A percentile compares a stretch with the other conserved stretches of the same genome.
phyloP scores from a whole-genome alignment of 1,140 invertebrate genomes.

The Drosophila neocordata region DNA sequence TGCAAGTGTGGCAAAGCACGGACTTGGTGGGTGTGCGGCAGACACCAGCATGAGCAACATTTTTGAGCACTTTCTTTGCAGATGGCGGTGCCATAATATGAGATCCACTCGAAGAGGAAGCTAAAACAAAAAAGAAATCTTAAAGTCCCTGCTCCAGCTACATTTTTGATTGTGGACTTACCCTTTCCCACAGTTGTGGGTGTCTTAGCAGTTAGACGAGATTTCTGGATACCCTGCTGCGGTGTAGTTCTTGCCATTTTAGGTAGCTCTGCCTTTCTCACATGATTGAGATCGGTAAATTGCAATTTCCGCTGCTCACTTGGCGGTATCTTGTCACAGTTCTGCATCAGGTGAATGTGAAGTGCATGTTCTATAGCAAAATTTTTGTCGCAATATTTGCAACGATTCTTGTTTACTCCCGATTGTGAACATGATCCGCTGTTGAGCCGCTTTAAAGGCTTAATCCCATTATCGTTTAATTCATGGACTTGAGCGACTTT shows the following conservation, averaged over 20 bases:
- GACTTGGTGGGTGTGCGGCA: conserved; percentile 70
- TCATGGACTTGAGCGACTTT: conserved; percentile 27
- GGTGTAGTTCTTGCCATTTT: conserved; percentile 26
- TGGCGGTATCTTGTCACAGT: conserved; percentile 74
- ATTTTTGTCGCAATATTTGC: conserved; percentile 77
- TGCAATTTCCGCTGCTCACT: conserved; percentile 68
- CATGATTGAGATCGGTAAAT: conserved; percentile 73
- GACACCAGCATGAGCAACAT: conserved; percentile 63
- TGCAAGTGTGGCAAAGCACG: conserved; percentile 70
- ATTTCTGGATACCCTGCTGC: not conserved
- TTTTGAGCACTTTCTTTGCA: conserved; percentile 55
- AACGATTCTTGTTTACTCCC: conserved; percentile 34
- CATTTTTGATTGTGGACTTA: conserved; percentile 9
- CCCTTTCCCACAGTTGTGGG: conserved; percentile 11
- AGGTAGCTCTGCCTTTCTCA: conserved; percentile 67
- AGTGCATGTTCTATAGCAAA: conserved; percentile 69
- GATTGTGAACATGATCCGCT: not conserved
- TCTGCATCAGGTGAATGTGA: conserved; percentile 74
- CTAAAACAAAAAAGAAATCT: conserved; percentile 1
- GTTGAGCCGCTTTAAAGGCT: conserved; percentile 25
- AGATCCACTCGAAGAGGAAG: not conserved
- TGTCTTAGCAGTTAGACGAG: conserved; percentile 13
- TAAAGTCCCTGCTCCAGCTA: not conserved
- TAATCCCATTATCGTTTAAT: conserved; percentile 29
- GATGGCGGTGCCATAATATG: conserved; percentile 50